phyloP scores from a whole-genome alignment of 2,888 invertebrate genomes.

The Heliconius aoede region DNA sequence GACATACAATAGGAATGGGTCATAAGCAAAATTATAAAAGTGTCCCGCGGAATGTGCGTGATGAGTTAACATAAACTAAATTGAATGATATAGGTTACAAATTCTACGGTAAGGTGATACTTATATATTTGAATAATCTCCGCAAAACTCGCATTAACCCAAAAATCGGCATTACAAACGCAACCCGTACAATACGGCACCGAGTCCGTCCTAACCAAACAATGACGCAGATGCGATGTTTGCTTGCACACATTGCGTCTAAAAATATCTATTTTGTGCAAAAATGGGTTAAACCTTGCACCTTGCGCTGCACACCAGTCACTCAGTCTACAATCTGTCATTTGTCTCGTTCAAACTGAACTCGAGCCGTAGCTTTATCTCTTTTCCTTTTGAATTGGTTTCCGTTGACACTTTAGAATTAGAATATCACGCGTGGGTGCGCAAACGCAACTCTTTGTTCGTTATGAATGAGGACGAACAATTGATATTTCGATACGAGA shows the following conservation, averaged over 20 bases:
- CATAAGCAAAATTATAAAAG: neutral
- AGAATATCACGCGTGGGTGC: constrained; percentile 80
- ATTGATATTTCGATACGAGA: constrained; percentile 45
- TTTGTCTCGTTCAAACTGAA: constrained; percentile 55
- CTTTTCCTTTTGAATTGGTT: constrained; percentile 64
- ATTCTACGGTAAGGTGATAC: constrained; percentile 36
- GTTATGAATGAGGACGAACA: constrained; percentile 53
- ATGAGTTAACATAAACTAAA: neutral
- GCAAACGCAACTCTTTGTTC: constrained; percentile 72
- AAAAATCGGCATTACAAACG: constrained; percentile 63
- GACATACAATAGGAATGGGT: neutral
- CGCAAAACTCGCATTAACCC: constrained; percentile 50
- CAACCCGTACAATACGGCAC: constrained; percentile 64
- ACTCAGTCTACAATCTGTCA: constrained; percentile 69
- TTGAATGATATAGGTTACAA: constrained; percentile 22
- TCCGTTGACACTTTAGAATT: constrained; percentile 77
- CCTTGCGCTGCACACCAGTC: constrained; percentile 72
- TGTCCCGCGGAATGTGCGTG: neutral
- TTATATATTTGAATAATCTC: constrained; percentile 39
- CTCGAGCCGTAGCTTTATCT: constrained; percentile 53
- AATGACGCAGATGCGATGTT: constrained; percentile 77
- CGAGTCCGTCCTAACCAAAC: constrained; percentile 77
- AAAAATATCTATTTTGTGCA: constrained; percentile 68
- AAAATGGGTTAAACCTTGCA: constrained; percentile 80
- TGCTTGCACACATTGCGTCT: constrained; percentile 72